Percentiles rank a stretch among this genome's conserved stretches.
These are phyloP conservation scores for Vidua chalybeata DNA, from an alignment of 2,113 vertebrate species.

Conservation along the genomic window DNA sequence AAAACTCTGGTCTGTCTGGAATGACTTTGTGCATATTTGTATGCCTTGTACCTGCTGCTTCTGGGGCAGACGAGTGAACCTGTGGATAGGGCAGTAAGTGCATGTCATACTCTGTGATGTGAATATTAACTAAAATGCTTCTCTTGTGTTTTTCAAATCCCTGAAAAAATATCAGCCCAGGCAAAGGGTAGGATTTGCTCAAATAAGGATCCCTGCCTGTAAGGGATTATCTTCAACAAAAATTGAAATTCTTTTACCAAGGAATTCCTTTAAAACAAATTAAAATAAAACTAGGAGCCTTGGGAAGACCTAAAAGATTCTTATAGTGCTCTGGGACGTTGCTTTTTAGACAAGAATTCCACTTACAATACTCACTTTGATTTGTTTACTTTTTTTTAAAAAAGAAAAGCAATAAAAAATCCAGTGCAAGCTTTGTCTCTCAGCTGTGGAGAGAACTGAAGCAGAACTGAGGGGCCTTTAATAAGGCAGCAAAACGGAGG, in stretches of 20 bases:
- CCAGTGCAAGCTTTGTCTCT: neutral
- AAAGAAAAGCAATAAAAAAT: neutral
- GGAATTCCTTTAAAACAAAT: neutral
- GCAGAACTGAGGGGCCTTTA: neutral
- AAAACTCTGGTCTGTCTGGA: neutral
- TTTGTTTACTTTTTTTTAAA: neutral
- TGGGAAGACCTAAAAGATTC: neutral
- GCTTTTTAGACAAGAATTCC: neutral
- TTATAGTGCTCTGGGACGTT: fast-evolving
- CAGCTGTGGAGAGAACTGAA: neutral
- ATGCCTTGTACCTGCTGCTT: neutral
- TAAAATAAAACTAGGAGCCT: neutral
- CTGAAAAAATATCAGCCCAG: neutral
- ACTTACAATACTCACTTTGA: neutral
- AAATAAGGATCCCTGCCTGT: neutral
- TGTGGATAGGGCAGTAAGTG: neutral
- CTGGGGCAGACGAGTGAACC: neutral
- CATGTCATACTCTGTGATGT: neutral
- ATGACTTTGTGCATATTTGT: neutral
- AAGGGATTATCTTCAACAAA: neutral
- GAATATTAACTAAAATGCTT: neutral
- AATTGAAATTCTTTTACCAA: neutral
- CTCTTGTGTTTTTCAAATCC: neutral
- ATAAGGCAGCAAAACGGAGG: neutral
- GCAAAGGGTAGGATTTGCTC: neutral